Conservation (phyloP, 1,140 invertebrate species). For the Trachymyrmex septentrionalis region DNA sequence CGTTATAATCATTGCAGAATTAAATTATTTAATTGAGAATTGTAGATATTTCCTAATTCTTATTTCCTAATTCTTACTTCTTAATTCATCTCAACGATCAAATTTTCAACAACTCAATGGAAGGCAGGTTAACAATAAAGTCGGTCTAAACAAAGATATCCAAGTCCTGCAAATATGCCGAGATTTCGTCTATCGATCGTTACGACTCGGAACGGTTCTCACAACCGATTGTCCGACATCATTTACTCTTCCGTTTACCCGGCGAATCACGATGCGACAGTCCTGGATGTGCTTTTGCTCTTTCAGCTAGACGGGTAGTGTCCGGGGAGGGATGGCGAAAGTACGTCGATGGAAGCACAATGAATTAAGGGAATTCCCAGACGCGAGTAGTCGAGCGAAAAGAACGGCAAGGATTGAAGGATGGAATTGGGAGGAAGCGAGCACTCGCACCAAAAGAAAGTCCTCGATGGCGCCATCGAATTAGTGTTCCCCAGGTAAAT, state of each 20-base stretch:
- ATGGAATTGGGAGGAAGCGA: constrained; percentile 23
- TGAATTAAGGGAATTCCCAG: constrained; percentile 64
- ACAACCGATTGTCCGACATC: constrained; percentile 42
- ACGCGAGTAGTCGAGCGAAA: constrained; percentile 35
- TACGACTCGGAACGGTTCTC: constrained; percentile 1
- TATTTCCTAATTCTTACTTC: neutral
- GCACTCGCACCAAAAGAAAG: constrained; percentile 19
- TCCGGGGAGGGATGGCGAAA: constrained; percentile 34
- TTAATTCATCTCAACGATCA: neutral
- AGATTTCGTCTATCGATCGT: neutral
- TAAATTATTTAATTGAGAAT: neutral
- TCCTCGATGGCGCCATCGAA: constrained; percentile 40
- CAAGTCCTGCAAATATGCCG: neutral
- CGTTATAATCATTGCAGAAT: neutral
- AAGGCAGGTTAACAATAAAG: constrained; percentile 16
- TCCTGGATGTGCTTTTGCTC: constrained; percentile 46
- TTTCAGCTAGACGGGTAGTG: constrained; percentile 24
- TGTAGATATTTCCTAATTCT: neutral
- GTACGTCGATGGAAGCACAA: constrained; percentile 64
- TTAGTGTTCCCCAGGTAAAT: constrained; percentile 60
- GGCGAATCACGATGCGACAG: constrained; percentile 52
- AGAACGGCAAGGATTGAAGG: constrained; percentile 15
- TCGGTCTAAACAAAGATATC: constrained; percentile 9
- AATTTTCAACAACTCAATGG: constrained; percentile 15
- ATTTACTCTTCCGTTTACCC: constrained; percentile 61